phyloP scores from a whole-genome alignment of 2,797 vertebrate genomes.

The Danio kyathit region DNA sequence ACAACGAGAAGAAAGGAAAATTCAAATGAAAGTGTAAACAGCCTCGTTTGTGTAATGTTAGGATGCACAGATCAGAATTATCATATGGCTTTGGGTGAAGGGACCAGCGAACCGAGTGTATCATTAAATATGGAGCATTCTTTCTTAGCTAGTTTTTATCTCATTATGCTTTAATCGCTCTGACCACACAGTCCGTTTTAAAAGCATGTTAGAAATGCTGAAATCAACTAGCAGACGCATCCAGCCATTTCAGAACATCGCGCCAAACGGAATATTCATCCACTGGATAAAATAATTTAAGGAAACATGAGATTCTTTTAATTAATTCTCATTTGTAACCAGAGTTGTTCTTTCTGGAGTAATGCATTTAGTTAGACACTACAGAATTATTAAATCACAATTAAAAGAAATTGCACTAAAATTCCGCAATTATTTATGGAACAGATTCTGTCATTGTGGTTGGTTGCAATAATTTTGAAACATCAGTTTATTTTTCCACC shows the following conservation, averaged over 20 bases:
- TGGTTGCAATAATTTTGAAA: not conserved
- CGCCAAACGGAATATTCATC: constrained; percentile 1
- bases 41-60: constrained; percentile 41
- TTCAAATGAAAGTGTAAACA: constrained; percentile 48
- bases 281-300: not conserved
- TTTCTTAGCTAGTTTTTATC: constrained; percentile 38
- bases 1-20: constrained; percentile 5
- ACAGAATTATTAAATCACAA: not conserved
- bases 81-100: constrained; percentile 41
- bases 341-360: not conserved
- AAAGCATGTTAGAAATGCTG: constrained; percentile 40
- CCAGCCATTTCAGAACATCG: not conserved
- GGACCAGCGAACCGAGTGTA: constrained; percentile 20
- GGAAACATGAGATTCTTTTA: not conserved
- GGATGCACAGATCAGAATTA: constrained; percentile 51
- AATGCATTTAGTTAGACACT: not conserved
- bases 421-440: not conserved
- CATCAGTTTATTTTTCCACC: not conserved
- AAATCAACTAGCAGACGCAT: constrained; percentile 5
- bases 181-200: constrained; percentile 43
- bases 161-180: constrained; percentile 55
- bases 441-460: not conserved
- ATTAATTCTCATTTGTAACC: constrained; percentile 1
- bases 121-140: constrained; percentile 43
- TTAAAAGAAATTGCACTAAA: not conserved